Base-by-base conservation (phyloP, 2,888 invertebrate species). In the Aradus depressus region DNA sequence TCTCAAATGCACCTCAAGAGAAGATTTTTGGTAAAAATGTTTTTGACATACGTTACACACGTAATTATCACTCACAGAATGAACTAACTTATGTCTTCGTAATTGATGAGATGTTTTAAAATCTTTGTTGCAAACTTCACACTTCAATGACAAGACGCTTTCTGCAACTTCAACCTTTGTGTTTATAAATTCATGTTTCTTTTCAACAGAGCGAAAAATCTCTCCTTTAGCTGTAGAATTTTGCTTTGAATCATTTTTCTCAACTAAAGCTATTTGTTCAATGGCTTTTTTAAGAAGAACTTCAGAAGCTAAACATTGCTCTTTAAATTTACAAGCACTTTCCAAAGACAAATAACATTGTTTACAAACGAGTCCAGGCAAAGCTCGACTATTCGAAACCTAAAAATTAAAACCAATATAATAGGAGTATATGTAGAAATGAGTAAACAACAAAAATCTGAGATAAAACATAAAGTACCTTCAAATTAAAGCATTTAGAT, bases 41-140 rank as follows among this genome's bases (percentile, higher is more conserved):
- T 41, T 50, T 3, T 32, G 28, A 42, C 50, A 50, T 19, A 26
- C 19, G 5, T 41, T 42, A 50, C 50, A 50, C 5, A 10, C 5
- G 34, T 42, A 50, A 18, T 28, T 31, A 5, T 42, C n/a, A 21
- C 23, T 38, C 22, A 4, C 23, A n/a, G 31, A 16, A 39, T 50
- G 41, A 3, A 41, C 28, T 12, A 28, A 22, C 12, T 25, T 12
- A 19, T 50, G 50, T 4, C 41, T n/a, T n/a, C 14, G 31, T 4
- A 50, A 18, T 8, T 41, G n/a, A 16, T 21, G 12, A 23, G 4
- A 26, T 12, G 23, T 31, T 28, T 26, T 26, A 19, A 50, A 50
- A 8, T 16, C 12, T 42, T 50, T 50, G 2, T 10, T 21, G 14
- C 50, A 50, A 14, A 26, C n/a, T 4, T 25, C 8, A 42, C 50